These are phyloP conservation scores for Platypus cylindrus DNA, from an alignment of 2,888 invertebrate species.

Conservation along the genomic window DNA sequence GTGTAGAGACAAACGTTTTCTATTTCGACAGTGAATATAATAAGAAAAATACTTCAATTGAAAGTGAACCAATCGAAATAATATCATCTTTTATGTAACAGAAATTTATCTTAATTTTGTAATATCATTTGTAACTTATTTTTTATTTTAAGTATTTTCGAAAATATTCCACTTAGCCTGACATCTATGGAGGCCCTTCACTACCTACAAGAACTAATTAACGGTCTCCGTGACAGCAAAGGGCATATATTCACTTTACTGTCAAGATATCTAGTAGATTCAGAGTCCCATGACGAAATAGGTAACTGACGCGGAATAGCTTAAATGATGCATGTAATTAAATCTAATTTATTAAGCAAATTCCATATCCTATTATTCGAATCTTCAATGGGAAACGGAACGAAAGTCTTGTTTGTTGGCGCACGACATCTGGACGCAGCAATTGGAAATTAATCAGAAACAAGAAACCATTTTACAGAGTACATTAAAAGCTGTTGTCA, in stretches of 20 bases:
- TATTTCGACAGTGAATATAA: conserved; percentile 1
- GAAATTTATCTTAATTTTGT: background rate
- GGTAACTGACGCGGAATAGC: conserved; percentile 17
- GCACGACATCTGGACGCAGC: conserved; percentile 28
- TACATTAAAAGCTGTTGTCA: conserved; percentile 23
- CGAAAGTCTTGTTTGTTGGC: conserved; percentile 22
- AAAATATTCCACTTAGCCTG: conserved; percentile 10
- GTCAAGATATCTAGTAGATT: conserved; percentile 23
- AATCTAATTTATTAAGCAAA: conserved; percentile 19
- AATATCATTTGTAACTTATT: background rate
- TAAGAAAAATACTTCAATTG: background rate
- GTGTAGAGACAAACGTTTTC: too few relatives aligned
- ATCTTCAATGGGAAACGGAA: conserved; percentile 25
- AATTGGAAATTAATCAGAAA: conserved; percentile 23
- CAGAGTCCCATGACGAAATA: conserved; percentile 22
- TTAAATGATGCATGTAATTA: background rate
- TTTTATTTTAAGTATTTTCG: conserved; percentile 15
- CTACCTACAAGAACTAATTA: conserved; percentile 17
- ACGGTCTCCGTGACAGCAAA: conserved; percentile 22
- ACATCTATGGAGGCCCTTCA: conserved; percentile 15
- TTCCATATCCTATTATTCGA: conserved; percentile 21
- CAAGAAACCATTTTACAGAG: conserved; percentile 25
- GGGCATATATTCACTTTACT: conserved; percentile 21
- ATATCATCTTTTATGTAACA: conserved; percentile 9
- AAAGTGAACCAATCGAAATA: background rate